These are phyloP conservation scores for Teleiodes luculella DNA, from an alignment of 2,888 invertebrate species.

Conservation along the genomic window DNA sequence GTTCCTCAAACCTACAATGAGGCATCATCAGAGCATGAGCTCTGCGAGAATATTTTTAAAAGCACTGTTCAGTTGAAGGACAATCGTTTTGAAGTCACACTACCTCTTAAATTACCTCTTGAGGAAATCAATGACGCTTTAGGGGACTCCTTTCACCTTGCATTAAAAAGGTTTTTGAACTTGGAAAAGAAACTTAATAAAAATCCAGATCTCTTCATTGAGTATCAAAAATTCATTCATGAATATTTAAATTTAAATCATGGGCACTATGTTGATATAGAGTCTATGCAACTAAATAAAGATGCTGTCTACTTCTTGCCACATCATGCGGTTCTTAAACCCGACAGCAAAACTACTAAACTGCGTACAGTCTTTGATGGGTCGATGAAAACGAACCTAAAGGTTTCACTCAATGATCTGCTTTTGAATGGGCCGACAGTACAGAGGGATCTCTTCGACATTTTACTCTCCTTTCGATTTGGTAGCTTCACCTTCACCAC, in stretches of 20 bases:
- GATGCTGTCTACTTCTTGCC: background rate
- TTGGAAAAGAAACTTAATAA: background rate
- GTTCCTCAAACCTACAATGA: slow-evolving; percentile 8
- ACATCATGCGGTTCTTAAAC: background rate
- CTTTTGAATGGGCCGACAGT: slow-evolving; percentile 17
- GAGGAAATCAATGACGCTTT: slow-evolving; percentile 2
- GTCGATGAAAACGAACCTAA: slow-evolving; percentile 13
- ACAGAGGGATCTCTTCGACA: slow-evolving; percentile 4
- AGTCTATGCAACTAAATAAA: background rate
- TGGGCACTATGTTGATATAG: background rate
- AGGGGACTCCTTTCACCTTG: background rate
- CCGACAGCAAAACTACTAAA: background rate
- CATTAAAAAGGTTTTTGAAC: slow-evolving; percentile 7
- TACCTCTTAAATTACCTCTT: slow-evolving; percentile 12
- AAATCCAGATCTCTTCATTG: background rate
- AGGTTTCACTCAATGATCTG: slow-evolving; percentile 17
- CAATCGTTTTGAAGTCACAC: slow-evolving; percentile 10
- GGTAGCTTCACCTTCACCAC: background rate
- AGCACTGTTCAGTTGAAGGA: background rate
- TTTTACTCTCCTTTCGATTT: background rate
- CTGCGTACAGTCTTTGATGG: background rate
- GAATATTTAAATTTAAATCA: background rate
- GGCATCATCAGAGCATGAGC: background rate
- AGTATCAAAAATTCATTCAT: background rate
- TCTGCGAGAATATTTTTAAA: slow-evolving; percentile 2